phyloP scores from a whole-genome alignment of 2,797 vertebrate genomes.

The Pitangus sulphuratus region DNA sequence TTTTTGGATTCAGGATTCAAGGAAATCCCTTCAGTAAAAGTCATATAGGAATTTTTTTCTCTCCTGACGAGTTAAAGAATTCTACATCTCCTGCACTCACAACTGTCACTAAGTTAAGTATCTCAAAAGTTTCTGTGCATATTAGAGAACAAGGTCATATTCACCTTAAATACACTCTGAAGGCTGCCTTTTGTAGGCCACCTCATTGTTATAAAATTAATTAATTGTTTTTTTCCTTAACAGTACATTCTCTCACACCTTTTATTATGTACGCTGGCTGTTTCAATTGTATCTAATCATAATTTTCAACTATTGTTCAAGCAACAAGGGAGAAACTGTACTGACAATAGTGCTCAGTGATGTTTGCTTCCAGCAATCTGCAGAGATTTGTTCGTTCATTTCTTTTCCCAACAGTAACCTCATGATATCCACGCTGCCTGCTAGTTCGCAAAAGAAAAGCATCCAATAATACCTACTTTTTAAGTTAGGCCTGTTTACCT shows the following conservation, averaged over 20 bases:
- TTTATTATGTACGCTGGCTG: background rate
- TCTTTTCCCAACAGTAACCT: background rate
- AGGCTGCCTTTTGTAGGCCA: background rate
- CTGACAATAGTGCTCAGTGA: background rate
- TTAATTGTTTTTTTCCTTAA: background rate
- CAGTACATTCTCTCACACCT: background rate
- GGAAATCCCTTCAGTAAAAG: background rate
- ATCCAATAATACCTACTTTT: background rate
- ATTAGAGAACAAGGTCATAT: background rate
- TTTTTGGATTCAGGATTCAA: background rate
- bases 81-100: background rate
- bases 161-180: background rate
- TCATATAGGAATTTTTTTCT: background rate
- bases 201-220: background rate
- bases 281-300: background rate
- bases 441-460: background rate
- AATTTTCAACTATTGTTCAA: background rate
- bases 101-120: background rate
- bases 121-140: background rate
- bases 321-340: background rate
- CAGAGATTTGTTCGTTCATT: conserved; percentile 39
- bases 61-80: background rate
- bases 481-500: background rate
- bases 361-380: background rate
- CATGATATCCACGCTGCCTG: background rate